A percentile compares a stretch with the other conserved stretches of the same genome.
Conservation (phyloP, 2,113 vertebrate genomes). For the Gopherus flavomarginatus region DNA sequence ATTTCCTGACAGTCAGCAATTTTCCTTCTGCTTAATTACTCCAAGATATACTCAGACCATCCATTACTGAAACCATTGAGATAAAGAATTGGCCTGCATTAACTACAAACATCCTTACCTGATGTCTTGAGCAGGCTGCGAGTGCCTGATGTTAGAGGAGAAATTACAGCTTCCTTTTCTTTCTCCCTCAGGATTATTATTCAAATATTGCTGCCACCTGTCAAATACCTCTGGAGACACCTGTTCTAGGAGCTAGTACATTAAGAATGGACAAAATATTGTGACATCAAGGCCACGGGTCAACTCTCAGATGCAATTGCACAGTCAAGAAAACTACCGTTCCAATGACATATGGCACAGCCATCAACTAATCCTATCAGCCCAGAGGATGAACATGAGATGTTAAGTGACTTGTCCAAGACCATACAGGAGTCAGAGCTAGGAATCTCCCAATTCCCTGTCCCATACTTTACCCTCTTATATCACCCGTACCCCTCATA, state of each 20-base stretch:
- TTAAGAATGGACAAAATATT: neutral
- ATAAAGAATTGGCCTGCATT: neutral
- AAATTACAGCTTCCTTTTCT: neutral
- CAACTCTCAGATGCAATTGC: neutral
- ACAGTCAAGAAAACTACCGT: neutral
- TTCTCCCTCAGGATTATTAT: neutral
- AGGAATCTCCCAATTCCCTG: neutral
- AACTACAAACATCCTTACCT: neutral
- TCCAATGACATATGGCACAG: neutral
- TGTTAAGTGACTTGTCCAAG: neutral
- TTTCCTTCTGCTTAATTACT: conserved; percentile 45
- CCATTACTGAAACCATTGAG: accelerated
- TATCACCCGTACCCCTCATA: neutral
- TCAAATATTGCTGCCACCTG: neutral
- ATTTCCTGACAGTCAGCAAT: conserved; percentile 27
- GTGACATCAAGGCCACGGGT: neutral
- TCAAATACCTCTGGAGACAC: neutral
- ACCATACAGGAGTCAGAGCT: neutral
- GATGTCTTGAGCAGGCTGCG: neutral
- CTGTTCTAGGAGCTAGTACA: neutral
- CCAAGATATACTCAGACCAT: accelerated
- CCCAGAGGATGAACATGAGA: neutral
- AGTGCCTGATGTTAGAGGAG: neutral
- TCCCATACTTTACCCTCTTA: neutral
- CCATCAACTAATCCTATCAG: neutral